Conservation (phyloP, 2,888 invertebrate species). For the Galerucella pusilla region DNA sequence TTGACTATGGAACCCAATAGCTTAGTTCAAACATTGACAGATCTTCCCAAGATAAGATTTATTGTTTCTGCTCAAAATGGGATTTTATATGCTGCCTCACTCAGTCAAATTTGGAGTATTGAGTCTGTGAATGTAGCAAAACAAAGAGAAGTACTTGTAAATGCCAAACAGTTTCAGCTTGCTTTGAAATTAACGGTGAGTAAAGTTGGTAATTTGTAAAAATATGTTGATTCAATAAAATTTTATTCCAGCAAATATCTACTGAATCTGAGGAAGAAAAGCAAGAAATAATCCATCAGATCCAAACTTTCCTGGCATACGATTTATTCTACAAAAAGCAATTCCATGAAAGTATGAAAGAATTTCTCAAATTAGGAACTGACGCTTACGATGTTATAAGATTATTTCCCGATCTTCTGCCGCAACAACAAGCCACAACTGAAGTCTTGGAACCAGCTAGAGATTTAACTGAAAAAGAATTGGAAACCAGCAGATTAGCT, state of each 20-base stretch:
- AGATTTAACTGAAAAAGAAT: constrained; percentile 82
- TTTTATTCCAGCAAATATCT: constrained; percentile 77
- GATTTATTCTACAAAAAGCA: constrained; percentile 90
- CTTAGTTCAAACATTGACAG: constrained; percentile 83
- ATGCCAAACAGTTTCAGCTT: constrained; percentile 92
- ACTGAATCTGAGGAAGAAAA: constrained; percentile 85
- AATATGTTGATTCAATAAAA: not conserved
- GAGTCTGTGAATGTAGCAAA: constrained; percentile 82
- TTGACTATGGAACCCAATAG: constrained; percentile 85
- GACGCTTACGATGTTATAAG: constrained; percentile 97
- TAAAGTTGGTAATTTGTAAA: constrained; percentile 42
- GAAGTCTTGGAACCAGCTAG: constrained; percentile 63
- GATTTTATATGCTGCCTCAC: constrained; percentile 86
- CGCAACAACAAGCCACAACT: constrained; percentile 62
- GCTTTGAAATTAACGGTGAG: constrained; percentile 90
- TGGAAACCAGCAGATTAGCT: constrained; percentile 88
- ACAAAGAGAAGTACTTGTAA: constrained; percentile 86
- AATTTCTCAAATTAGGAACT: constrained; percentile 89
- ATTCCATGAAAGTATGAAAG: constrained; percentile 90
- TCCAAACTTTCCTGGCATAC: constrained; percentile 90
- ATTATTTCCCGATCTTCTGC: constrained; percentile 87
- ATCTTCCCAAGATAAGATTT: constrained; percentile 79
- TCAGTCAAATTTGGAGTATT: constrained; percentile 90
- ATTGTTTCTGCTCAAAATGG: constrained; percentile 79
- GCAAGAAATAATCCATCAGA: constrained; percentile 83